These are phyloP conservation scores for Girardinus metallicus DNA, from an alignment of 2,797 vertebrate genomes.

Conservation along the genomic window DNA sequence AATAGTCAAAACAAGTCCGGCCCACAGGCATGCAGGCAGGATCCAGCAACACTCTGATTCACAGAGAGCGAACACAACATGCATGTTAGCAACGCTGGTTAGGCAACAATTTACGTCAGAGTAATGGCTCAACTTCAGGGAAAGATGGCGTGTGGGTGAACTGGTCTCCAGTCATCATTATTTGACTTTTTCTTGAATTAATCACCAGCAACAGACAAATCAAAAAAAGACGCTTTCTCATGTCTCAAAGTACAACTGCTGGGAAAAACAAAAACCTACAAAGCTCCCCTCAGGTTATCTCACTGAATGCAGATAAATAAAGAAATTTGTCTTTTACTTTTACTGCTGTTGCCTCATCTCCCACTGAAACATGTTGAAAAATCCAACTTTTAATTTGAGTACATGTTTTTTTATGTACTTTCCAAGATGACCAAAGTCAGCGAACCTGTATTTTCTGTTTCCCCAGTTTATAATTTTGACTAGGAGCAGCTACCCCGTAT, in stretches of 20 bases:
- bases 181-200: not conserved
- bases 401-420: not conserved
- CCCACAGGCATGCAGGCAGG: slow-evolving; percentile 73
- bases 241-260: not conserved
- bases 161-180: not conserved
- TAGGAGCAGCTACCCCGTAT: too few relatives aligned
- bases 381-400: not conserved
- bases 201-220: not conserved
- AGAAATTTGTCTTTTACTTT: not conserved
- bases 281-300: not conserved
- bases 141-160: slow-evolving; percentile 12
- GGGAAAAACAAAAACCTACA: not conserved
- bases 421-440: not conserved
- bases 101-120: not conserved
- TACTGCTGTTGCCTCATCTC: not conserved
- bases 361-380: not conserved
- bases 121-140: slow-evolving; percentile 8
- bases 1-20: slow-evolving; percentile 65
- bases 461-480: too few relatives aligned
- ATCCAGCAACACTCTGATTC: slow-evolving; percentile 68
- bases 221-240: not conserved
- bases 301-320: not conserved
- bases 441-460: not conserved
- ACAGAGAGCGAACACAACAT: slow-evolving; percentile 10
- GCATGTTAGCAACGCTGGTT: not conserved